A percentile compares a stretch with the other conserved stretches of the same genome.
Conservation (phyloP, 2,113 vertebrate species). For the Ceratotherium simum region DNA sequence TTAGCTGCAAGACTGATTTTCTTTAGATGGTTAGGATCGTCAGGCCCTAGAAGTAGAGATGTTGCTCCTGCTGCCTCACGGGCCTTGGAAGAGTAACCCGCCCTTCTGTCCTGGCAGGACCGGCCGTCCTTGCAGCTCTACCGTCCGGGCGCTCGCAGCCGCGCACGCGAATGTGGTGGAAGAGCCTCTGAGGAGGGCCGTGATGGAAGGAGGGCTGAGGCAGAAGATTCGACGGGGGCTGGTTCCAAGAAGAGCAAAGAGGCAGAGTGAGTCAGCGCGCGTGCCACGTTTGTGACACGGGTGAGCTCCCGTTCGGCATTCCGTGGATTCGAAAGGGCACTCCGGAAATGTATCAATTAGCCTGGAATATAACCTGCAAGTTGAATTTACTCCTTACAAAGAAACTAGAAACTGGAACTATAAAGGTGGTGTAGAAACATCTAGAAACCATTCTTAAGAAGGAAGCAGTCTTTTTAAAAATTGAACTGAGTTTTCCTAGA, state of each 20-base stretch:
- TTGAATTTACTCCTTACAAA: constrained; percentile 39
- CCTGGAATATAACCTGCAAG: background rate
- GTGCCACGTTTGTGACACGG: background rate
- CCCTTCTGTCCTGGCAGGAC: constrained; percentile 88
- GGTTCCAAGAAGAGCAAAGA: constrained; percentile 89
- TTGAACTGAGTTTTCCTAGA: constrained; percentile 58
- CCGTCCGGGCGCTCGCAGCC: constrained; percentile 92
- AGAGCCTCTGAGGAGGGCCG: constrained; percentile 86
- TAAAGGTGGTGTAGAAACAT: background rate
- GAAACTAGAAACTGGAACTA: background rate
- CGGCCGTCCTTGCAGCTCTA: constrained; percentile 96
- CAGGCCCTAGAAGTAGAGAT: constrained; percentile 39
- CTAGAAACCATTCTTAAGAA: background rate
- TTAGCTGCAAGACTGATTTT: constrained; percentile 40
- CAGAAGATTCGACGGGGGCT: constrained; percentile 84
- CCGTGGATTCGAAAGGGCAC: constrained; percentile 33
- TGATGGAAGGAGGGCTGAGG: constrained; percentile 88
- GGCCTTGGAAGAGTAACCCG: constrained; percentile 45
- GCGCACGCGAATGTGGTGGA: constrained; percentile 89
- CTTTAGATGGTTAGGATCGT: background rate
- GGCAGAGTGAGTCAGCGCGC: constrained; percentile 72
- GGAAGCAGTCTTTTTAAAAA: constrained; percentile 19
- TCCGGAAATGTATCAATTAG: background rate
- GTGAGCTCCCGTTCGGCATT: background rate
- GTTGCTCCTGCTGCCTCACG: constrained; percentile 39